phyloP scores from a whole-genome alignment of 2,113 vertebrate species.

The Riparia riparia region DNA sequence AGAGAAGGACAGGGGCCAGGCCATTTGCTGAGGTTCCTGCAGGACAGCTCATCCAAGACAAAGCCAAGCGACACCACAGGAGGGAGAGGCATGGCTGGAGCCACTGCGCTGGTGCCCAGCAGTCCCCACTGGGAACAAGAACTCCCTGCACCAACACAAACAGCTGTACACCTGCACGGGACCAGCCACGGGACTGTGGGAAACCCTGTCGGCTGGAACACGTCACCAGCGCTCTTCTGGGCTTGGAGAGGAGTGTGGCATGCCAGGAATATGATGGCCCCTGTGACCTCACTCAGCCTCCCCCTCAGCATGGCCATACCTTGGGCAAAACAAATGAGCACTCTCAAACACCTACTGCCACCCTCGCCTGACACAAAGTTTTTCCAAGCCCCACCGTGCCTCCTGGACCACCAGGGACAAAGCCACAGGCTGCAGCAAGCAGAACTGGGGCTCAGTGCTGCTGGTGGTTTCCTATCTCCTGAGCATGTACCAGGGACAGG shows the following conservation, averaged over 20 bases:
- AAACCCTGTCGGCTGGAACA: background rate
- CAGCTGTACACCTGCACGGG: background rate
- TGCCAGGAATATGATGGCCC: background rate
- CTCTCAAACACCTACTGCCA: background rate
- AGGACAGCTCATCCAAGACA: background rate
- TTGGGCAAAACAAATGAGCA: background rate
- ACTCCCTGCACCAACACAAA: background rate
- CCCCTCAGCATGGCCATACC: background rate
- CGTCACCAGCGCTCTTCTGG: background rate
- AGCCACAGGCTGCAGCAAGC: background rate
- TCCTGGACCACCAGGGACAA: background rate
- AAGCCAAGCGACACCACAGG: fast-evolving
- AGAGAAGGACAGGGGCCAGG: background rate
- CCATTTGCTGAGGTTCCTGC: background rate
- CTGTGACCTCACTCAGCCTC: background rate
- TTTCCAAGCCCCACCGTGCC: background rate
- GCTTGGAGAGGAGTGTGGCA: background rate
- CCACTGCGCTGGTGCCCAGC: fast-evolving
- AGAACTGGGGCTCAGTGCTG: background rate
- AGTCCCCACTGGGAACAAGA: background rate
- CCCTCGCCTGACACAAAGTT: background rate
- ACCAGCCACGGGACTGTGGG: fast-evolving
- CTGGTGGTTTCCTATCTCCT: background rate
- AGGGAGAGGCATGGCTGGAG: background rate
- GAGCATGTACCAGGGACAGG: fast-evolving